phyloP scores from a whole-genome alignment of 1,140 invertebrate genomes.

The Hylyphantes graminicola region DNA sequence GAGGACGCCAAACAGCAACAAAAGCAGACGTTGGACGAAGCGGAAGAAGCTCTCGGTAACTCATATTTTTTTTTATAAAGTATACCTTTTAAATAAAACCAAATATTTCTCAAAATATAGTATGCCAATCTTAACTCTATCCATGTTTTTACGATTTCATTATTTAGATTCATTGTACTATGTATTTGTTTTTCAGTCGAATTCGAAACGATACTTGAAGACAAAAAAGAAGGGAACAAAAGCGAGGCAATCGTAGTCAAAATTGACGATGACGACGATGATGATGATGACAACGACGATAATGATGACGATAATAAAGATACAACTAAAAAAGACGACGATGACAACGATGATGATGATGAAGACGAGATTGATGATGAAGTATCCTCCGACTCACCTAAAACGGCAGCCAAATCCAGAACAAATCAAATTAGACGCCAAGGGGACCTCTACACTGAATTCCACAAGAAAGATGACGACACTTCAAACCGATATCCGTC shows the following conservation, averaged over 20 bases:
- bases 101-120: too few species aligned
- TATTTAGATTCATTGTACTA: too few species aligned
- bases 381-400: not conserved
- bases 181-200: not conserved
- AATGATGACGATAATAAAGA: not conserved
- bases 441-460: conserved; percentile 21
- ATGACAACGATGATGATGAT: not conserved
- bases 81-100: too few species aligned
- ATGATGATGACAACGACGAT: not conserved
- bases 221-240: not conserved
- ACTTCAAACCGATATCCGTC: not conserved
- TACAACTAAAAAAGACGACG: not conserved
- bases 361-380: conserved; percentile 9
- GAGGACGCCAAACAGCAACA: too few species aligned
- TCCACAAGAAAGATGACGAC: not conserved
- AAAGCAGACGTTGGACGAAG: too few species aligned
- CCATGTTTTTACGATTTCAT: too few species aligned
- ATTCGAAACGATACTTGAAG: not conserved
- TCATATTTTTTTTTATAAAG: too few species aligned
- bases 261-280: not conserved
- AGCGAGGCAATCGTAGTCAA: not conserved
- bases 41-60: too few species aligned
- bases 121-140: too few species aligned
- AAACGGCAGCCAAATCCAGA: not conserved
- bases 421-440: conserved; percentile 11